Percentiles rank a stretch among this genome's conserved stretches.
These are phyloP conservation scores for Scomber scombrus DNA, from an alignment of 2,113 vertebrate species.

Conservation along the genomic window DNA sequence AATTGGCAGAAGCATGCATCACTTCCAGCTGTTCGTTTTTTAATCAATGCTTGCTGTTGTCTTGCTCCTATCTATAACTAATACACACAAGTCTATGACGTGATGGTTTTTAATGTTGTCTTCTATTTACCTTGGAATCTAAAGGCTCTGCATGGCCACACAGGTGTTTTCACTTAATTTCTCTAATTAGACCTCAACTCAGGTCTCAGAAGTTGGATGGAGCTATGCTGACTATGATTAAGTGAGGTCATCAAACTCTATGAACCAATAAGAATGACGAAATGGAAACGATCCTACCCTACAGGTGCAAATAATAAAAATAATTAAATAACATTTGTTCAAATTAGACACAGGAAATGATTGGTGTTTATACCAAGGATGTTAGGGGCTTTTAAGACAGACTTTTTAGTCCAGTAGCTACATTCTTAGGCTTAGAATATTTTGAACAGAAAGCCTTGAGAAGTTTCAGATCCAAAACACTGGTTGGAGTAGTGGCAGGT, in stretches of 20 bases:
- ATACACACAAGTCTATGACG: neutral
- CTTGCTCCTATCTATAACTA: neutral
- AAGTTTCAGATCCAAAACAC: neutral
- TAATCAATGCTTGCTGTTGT: neutral
- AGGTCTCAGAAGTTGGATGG: neutral
- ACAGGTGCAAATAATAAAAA: neutral
- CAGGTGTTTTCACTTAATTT: neutral
- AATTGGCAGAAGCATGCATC: neutral
- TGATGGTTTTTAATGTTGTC: neutral
- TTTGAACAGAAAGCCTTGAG: neutral
- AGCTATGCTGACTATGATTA: neutral
- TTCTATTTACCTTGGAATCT: neutral
- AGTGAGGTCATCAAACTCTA: constrained; percentile 1
- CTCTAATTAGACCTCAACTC: neutral
- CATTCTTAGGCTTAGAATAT: too few relatives aligned
- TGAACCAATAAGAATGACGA: neutral
- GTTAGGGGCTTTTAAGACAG: neutral
- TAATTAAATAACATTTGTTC: too few relatives aligned
- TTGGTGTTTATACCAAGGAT: neutral
- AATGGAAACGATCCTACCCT: neutral
- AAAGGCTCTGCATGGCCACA: neutral
- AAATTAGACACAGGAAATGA: neutral
- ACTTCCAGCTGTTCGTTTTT: neutral
- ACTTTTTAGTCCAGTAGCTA: too few relatives aligned
- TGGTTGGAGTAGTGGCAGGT: neutral